Evolutionary conservation across 2,888 invertebrate genomes (phyloP).

Genomic region (Sussaba pulchella): DNA sequence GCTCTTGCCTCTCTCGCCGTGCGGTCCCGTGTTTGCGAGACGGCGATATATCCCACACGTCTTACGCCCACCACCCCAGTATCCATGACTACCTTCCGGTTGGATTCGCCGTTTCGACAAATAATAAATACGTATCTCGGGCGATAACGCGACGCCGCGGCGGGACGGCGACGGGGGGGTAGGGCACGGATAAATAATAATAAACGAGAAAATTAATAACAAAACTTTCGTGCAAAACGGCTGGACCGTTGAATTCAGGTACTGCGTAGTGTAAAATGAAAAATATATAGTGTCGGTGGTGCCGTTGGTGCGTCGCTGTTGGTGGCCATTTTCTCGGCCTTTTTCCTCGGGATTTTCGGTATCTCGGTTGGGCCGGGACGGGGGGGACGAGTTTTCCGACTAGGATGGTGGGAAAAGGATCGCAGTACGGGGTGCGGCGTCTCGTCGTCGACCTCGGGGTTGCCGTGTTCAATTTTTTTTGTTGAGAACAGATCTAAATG

Average conservation of each 20-base stretch:
- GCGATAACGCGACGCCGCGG: too few species aligned
- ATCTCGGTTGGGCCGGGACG: conserved; percentile 35
- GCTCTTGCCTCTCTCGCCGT: conserved; percentile 64
- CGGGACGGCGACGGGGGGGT: too few species aligned
- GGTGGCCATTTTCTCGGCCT: conserved; percentile 62
- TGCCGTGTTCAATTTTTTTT: background rate
- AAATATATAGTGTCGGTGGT: conserved; percentile 31
- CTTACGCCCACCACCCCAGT: conserved; percentile 35
- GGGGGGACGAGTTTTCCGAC: conserved; percentile 35
- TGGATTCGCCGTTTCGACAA: conserved; percentile 45
- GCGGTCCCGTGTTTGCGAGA: conserved; percentile 41
- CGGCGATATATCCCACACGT: conserved; percentile 49
- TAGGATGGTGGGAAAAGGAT: conserved; percentile 70
- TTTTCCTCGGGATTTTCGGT: conserved; percentile 43
- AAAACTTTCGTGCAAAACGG: too few species aligned
- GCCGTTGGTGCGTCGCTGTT: conserved; percentile 33
- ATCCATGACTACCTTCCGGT: conserved; percentile 67
- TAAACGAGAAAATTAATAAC: conserved; percentile 22
- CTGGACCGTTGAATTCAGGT: background rate
- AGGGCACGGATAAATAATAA: conserved; percentile 27
- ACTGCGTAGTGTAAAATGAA: conserved; percentile 5
- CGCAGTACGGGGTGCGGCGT: conserved; percentile 68
- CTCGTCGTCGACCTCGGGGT: conserved; percentile 35
- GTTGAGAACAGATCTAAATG: background rate
- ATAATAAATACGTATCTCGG: conserved; percentile 14